These are phyloP conservation scores for Lates japonicus DNA, from an alignment of 2,797 vertebrate genomes.

Conservation along the genomic window DNA sequence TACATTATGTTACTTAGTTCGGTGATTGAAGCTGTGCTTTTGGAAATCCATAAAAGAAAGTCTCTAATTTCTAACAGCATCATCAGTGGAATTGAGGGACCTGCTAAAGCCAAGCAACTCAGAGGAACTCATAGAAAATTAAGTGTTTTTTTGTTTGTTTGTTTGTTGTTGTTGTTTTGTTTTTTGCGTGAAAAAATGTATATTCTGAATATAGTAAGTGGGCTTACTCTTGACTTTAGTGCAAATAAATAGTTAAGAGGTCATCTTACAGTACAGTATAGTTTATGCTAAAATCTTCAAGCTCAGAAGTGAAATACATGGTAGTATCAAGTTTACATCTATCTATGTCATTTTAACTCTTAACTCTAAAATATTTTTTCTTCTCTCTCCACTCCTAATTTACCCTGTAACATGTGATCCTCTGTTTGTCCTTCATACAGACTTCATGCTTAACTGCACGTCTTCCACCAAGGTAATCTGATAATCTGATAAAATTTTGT, in stretches of 20 bases:
- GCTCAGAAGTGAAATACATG: background rate
- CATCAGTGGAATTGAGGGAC: too few relatives aligned
- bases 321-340: background rate
- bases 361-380: background rate
- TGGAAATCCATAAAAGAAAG: too few relatives aligned
- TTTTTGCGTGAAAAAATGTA: too few relatives aligned
- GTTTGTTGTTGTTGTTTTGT: too few relatives aligned
- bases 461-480: constrained; percentile 12
- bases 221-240: too few relatives aligned
- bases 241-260: background rate
- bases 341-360: background rate
- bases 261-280: background rate
- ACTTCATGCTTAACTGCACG: background rate
- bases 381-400: background rate
- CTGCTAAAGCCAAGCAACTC: too few relatives aligned
- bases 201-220: background rate
- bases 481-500: constrained; percentile 14
- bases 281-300: background rate
- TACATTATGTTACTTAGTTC: too few relatives aligned
- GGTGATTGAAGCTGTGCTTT: too few relatives aligned
- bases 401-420: background rate
- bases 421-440: constrained; percentile 3
- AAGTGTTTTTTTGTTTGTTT: too few relatives aligned
- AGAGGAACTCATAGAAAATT: too few relatives aligned
- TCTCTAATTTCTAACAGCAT: too few relatives aligned